These are phyloP conservation scores for Amblyjoppa fuscipennis DNA, from an alignment of 2,888 invertebrate genomes.

Conservation along the genomic window DNA sequence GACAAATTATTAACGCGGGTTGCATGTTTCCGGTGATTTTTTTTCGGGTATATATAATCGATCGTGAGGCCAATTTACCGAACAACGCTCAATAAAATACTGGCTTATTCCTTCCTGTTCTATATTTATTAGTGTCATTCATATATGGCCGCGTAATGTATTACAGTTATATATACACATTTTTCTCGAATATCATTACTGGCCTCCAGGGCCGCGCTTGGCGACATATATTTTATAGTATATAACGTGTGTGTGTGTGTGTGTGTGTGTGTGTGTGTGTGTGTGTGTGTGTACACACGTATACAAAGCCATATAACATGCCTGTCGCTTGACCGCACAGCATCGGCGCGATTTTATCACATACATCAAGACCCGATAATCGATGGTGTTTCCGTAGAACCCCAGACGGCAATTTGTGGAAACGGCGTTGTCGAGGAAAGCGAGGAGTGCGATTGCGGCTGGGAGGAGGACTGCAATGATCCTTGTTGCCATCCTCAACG, in stretches of 20 bases:
- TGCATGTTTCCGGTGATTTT: neutral
- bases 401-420: constrained; percentile 97
- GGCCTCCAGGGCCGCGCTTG: constrained; percentile 8
- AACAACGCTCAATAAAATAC: constrained; percentile 39
- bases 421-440: constrained; percentile 98
- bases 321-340: constrained; percentile 40
- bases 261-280: neutral
- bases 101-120: neutral
- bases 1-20: constrained; percentile 34
- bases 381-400: constrained; percentile 87
- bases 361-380: constrained; percentile 69
- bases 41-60: constrained; percentile 23
- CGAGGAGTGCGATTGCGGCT: constrained; percentile 99
- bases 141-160: neutral
- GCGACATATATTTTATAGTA: constrained; percentile 32
- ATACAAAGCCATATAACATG: constrained; percentile 6
- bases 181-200: constrained; percentile 47
- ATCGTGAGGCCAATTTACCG: constrained; percentile 27
- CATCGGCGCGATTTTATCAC: constrained; percentile 30
- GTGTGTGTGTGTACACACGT: neutral
- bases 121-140: constrained; percentile 36
- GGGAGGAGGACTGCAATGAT: constrained; percentile 97
- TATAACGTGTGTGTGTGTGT: neutral
- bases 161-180: constrained; percentile 5
- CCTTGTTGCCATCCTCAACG: constrained; percentile 96